Evolutionary conservation across 1,140 invertebrate species (phyloP).

Genomic region (Trissolcus basalis): DNA sequence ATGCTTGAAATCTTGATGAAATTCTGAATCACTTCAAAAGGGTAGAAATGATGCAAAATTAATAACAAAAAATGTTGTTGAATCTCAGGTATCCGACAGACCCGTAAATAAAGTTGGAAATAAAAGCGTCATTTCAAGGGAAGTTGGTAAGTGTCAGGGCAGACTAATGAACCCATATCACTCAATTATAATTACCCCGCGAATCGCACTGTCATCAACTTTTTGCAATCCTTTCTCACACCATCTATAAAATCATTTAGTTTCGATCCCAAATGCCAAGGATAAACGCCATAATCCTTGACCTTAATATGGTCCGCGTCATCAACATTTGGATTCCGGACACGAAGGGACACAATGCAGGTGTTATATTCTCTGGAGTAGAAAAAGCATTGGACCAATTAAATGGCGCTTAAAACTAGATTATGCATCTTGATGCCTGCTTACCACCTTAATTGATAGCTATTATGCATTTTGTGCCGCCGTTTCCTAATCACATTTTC

Average conservation of each 20-base stretch:
- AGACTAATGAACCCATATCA: no score
- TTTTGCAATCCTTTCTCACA: constrained; percentile 7
- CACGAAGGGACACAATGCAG: constrained; percentile 34
- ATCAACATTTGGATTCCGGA: constrained; percentile 53
- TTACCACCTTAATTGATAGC: not conserved
- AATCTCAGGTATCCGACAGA: no score
- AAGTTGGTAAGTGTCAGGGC: no score
- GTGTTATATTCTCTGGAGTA: constrained; percentile 18
- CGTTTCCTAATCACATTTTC: not conserved
- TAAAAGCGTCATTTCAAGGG: no score
- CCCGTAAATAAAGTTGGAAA: no score
- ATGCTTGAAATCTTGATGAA: no score
- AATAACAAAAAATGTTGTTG: no score
- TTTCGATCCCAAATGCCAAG: constrained; percentile 50
- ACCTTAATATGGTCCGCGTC: constrained; percentile 53
- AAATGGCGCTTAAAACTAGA: constrained; percentile 7
- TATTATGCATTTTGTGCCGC: not conserved
- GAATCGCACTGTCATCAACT: constrained; percentile 3
- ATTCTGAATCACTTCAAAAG: no score
- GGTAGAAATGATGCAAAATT: no score
- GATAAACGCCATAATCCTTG: constrained; percentile 55
- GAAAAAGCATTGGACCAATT: constrained; percentile 13
- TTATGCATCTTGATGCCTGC: not conserved
- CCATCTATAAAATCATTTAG: constrained; percentile 43
- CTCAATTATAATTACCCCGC: no score